phyloP scores from a whole-genome alignment of 1,140 invertebrate species.

The Bombus waltoni region DNA sequence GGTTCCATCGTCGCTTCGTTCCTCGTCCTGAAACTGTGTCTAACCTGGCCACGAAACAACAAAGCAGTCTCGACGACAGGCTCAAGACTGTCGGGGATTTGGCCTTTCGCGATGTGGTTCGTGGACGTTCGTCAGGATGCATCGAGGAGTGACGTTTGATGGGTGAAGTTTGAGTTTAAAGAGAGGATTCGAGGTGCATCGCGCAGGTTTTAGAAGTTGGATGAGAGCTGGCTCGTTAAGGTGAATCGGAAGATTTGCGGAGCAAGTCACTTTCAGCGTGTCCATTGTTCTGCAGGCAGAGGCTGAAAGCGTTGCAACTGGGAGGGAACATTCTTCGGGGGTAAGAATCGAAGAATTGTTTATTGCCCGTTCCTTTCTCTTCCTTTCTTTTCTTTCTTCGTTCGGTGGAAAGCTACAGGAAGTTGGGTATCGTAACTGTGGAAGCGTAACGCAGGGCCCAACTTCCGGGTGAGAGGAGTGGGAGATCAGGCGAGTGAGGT shows the following conservation, averaged over 20 bases:
- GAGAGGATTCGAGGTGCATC: not conserved
- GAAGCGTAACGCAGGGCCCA: no score
- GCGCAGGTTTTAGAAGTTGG: not conserved
- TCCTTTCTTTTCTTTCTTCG: not conserved
- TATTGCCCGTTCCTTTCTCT: not conserved
- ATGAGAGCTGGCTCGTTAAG: not conserved
- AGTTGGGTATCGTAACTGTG: not conserved
- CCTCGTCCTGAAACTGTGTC: no score
- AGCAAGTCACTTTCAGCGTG: not conserved
- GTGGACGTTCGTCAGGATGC: not conserved
- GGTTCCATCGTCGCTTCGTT: slow-evolving; percentile 5
- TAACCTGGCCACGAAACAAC: no score
- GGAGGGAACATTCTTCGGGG: not conserved
- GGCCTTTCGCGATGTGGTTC: not conserved
- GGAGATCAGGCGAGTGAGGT: no score
- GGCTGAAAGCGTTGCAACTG: not conserved
- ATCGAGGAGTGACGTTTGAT: not conserved
- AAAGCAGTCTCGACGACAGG: no score
- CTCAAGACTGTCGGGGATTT: no score
- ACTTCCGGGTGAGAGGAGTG: no score
- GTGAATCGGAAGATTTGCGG: no score
- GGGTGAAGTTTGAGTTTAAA: not conserved
- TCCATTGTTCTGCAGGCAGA: not conserved
- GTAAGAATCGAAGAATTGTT: not conserved
- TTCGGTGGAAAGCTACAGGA: not conserved